Evolutionary conservation across 2,888 invertebrate species (phyloP), one percentile per base, ranked within the genome.

Genomic region (Ariolimax columbianus): DNA sequence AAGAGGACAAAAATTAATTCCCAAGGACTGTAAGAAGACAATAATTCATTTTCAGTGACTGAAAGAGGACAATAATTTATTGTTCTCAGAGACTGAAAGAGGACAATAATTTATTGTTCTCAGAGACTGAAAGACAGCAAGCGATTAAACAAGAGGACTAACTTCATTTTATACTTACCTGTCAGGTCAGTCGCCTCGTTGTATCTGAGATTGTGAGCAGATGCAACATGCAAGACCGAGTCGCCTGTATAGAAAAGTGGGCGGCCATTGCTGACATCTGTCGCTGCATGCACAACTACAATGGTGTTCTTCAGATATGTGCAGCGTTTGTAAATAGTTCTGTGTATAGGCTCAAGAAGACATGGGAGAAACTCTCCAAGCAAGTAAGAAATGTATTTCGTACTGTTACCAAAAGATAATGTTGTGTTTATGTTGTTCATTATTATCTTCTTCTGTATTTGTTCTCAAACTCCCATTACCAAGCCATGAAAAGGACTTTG

Each of bases 301-400:
- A 98, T 92, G 98, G 98, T 0, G 97, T 98, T 47, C 95, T 98
- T 83, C 97, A 98, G 95, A 97, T 98, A 59, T 97, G 97, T 93
- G 97, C 98, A 0, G 98, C 98, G 0, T 96, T 98, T 89, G 97
- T 97, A 36, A 98, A 97, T 94, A 97, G 97, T 72, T 96, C 97
- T 1, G 96, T 98, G 0, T 98, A 96, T 94, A 95, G 98, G 66
- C 95, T 98, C 75, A 97, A 97, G 95, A 97, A 97, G 93, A 98
- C 98, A 0, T 97, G 98, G 97, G 98, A 98, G 88, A 97, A 97
- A 94, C 96, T 98, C 4, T 97, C 97, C 0, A 98, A 97, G 95
- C 97, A 97, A 91, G 98, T 97, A 93, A 84, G 33, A 23, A 33
- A 51, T 17, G 9, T 33, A 6, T 11, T 2, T 14, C 7, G 23